These are phyloP conservation scores for Chaetoderma sp. DNA, from an alignment of 2,888 invertebrate species.

Conservation along the genomic window DNA sequence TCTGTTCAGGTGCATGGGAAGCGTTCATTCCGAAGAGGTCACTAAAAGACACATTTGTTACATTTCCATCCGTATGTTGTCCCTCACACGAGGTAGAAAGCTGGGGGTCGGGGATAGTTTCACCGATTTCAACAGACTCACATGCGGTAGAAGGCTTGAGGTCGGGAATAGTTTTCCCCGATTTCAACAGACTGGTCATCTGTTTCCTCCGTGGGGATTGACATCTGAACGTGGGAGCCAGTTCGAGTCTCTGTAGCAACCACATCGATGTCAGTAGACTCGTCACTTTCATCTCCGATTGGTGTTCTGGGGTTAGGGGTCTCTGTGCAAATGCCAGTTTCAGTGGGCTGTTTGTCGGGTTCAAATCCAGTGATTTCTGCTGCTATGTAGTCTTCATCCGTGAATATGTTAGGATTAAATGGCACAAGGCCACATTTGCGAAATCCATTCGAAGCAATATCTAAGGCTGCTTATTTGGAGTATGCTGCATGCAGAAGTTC, in stretches of 20 bases:
- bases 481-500: conserved; percentile 2
- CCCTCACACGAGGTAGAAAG: too few relatives aligned
- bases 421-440: conserved; percentile 9
- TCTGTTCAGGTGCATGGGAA: not conserved
- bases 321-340: too few relatives aligned
- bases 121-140: too few relatives aligned
- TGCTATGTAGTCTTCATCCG: conserved; percentile 6
- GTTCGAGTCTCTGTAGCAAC: too few relatives aligned
- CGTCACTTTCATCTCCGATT: not conserved
- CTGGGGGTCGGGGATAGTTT: too few relatives aligned
- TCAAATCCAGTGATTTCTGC: conserved; percentile 1
- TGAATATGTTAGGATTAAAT: conserved; percentile 2
- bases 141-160: too few relatives aligned
- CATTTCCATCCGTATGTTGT: too few relatives aligned
- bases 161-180: too few relatives aligned
- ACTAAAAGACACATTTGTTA: too few relatives aligned
- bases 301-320: not conserved
- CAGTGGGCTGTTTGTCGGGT: not conserved
- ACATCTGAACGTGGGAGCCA: too few relatives aligned
- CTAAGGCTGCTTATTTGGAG: not conserved
- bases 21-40: not conserved
- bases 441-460: conserved; percentile 3
- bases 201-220: not conserved
- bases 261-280: not conserved
- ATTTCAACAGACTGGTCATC: too few relatives aligned